A percentile compares a stretch with the other conserved stretches of the same genome.
Conservation (phyloP, 2,797 vertebrate genomes). For the Otolemur crassicaudatus region DNA sequence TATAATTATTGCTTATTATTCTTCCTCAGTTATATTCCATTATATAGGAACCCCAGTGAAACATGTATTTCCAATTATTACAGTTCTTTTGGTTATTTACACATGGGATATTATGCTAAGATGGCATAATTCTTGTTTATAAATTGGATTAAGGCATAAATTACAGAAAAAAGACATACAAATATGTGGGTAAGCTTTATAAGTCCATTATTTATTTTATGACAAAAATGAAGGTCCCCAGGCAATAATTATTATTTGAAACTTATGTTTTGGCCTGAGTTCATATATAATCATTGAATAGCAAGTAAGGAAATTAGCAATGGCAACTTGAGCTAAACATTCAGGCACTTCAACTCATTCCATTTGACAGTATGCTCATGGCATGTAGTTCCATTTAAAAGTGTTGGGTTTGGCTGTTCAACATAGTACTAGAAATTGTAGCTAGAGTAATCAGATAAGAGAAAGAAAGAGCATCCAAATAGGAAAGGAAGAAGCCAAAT, state of each 20-base stretch:
- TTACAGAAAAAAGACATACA: conserved; percentile 52
- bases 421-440: not conserved
- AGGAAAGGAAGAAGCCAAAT: not conserved
- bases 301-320: conserved; percentile 41
- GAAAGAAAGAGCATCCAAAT: not conserved
- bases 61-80: conserved; percentile 43
- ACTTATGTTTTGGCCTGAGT: conserved; percentile 27
- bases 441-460: not conserved
- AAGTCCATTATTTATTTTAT: conserved; percentile 57
- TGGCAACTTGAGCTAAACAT: conserved; percentile 1
- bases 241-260: conserved; percentile 56
- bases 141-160: conserved; percentile 50
- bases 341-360: conserved; percentile 35
- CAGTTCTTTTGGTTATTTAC: conserved; percentile 73
- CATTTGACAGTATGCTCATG: conserved; percentile 3
- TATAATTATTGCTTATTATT: conserved; percentile 62
- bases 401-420: not conserved
- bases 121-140: conserved; percentile 69
- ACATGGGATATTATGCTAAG: conserved; percentile 59
- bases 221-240: conserved; percentile 21
- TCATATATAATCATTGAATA: not conserved
- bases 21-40: conserved; percentile 33
- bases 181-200: conserved; percentile 48
- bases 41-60: conserved; percentile 30
- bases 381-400: conserved; percentile 46